Base-by-base conservation (phyloP, 2,888 invertebrate genomes). In the Barypeithes pellucidus region DNA sequence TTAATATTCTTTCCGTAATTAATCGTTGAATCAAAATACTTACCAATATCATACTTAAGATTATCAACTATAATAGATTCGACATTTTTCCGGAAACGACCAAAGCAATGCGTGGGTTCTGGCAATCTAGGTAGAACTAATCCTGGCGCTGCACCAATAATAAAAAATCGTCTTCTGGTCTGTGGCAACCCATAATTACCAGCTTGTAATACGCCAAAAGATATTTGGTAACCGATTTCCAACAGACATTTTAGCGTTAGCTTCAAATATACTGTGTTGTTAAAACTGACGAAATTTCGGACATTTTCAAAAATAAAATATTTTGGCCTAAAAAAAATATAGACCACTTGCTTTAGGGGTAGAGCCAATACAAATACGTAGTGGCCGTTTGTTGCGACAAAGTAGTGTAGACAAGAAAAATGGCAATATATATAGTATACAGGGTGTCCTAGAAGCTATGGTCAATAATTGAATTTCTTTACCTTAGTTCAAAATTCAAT, bases 291-390 rank as follows among this genome's bases (percentile, higher is more conserved):
- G 84, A 89, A 89, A 81, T 88, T 89, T 36, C 87, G 82, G 8
- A 89, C 89, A 80, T 89, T 89, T 82, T 89, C 89, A 76, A 89
- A 81, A 22, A 89, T 78, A 79, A 89, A 87, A 81, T 85, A 89
- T 67, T 85, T 73, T 2, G 76, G 76, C 24, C 76, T 76, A 59
- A 57, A 75, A 72, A 29, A 3, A 67, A 39, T n/a, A n/a, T n/a
- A n/a, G n/a, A n/a, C n/a, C n/a, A n/a, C n/a, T n/a, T n/a, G n/a
- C 12, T 8, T 18, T 39, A n/a, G n/a, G n/a, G n/a, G n/a, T n/a
- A n/a, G n/a, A n/a, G n/a, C n/a, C n/a, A n/a, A n/a, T n/a, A n/a
- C n/a, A n/a, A n/a, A n/a, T n/a, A n/a, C n/a, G n/a, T n/a, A n/a
- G n/a, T n/a, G n/a, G n/a, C n/a, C n/a, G n/a, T n/a, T n/a, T n/a